These are phyloP conservation scores for Argyrosomus regius DNA, from an alignment of 2,797 vertebrate species.

Conservation along the genomic window DNA sequence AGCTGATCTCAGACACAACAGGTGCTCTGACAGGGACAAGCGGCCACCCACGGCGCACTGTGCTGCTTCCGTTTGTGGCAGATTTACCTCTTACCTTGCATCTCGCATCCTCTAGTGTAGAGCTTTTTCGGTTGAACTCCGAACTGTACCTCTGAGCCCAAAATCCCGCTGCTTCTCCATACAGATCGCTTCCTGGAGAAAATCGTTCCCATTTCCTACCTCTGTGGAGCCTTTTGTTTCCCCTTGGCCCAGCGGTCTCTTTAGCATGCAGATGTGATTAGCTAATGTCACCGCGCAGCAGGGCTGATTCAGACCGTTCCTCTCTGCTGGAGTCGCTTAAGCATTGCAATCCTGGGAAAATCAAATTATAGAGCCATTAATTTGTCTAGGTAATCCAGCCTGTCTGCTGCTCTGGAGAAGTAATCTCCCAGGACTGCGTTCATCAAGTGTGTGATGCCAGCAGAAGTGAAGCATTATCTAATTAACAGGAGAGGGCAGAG, in stretches of 20 bases:
- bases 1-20: slow-evolving; percentile 54
- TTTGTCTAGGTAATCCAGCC: slow-evolving; percentile 88
- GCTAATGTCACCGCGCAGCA: slow-evolving; percentile 71
- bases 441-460: slow-evolving; percentile 84
- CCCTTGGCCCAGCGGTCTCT: slow-evolving; percentile 45
- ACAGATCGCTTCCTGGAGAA: slow-evolving; percentile 36
- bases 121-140: slow-evolving; percentile 17
- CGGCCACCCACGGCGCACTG: slow-evolving; percentile 40
- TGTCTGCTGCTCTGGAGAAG: slow-evolving; percentile 85
- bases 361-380: slow-evolving; percentile 90
- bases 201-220: slow-evolving; percentile 27
- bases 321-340: slow-evolving; percentile 81
- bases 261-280: slow-evolving; percentile 85
- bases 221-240: slow-evolving; percentile 56
- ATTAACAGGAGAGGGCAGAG: slow-evolving; percentile 80
- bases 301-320: slow-evolving; percentile 74
- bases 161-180: slow-evolving; percentile 11
- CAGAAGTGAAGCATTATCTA: slow-evolving; percentile 85
- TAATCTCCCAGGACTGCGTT: slow-evolving; percentile 85
- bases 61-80: slow-evolving; percentile 40
- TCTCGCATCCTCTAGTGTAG: slow-evolving; percentile 18
- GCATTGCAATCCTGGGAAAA: slow-evolving; percentile 84
- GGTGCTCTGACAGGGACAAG: slow-evolving; percentile 45
- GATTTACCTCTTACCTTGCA: slow-evolving; percentile 37
- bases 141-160: not conserved